A percentile compares a stretch with the other conserved stretches of the same genome.
These are phyloP conservation scores for Neosalanx taihuensis DNA, from an alignment of 2,797 vertebrate species.

Conservation along the genomic window DNA sequence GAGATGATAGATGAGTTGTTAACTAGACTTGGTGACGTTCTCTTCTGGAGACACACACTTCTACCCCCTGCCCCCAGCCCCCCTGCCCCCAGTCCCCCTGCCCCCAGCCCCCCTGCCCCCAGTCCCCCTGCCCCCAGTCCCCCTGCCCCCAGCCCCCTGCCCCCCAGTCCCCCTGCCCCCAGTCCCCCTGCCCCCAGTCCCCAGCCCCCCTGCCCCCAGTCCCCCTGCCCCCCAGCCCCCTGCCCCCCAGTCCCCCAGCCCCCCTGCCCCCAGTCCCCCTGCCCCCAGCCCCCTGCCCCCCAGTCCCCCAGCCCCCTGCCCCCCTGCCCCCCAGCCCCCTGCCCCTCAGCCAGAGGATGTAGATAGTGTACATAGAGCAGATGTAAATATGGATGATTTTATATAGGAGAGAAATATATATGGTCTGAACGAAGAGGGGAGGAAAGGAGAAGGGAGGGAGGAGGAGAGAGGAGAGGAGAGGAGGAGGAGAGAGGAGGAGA, in stretches of 20 bases:
- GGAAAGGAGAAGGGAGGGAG: constrained; percentile 7
- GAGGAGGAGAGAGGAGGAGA: neutral
- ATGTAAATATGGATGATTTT: constrained; percentile 64
- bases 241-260: too few species aligned
- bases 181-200: too few species aligned
- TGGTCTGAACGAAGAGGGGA: neutral
- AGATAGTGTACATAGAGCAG: constrained; percentile 60
- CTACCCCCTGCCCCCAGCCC: neutral
- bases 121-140: too few species aligned
- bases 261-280: too few species aligned
- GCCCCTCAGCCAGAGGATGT: constrained; percentile 32
- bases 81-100: too few species aligned
- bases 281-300: too few species aligned
- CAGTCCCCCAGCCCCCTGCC: too few species aligned
- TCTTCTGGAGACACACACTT: neutral
- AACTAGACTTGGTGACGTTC: neutral
- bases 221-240: too few species aligned
- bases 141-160: neutral
- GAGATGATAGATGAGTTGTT: neutral
- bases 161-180: too few species aligned
- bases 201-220: too few species aligned
- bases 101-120: too few species aligned
- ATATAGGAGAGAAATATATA: constrained; percentile 26
- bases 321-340: neutral
- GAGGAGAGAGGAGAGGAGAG: constrained; percentile 14